Conservation (phyloP, 2,888 invertebrate species). For the Acanthosepion esculentum region DNA sequence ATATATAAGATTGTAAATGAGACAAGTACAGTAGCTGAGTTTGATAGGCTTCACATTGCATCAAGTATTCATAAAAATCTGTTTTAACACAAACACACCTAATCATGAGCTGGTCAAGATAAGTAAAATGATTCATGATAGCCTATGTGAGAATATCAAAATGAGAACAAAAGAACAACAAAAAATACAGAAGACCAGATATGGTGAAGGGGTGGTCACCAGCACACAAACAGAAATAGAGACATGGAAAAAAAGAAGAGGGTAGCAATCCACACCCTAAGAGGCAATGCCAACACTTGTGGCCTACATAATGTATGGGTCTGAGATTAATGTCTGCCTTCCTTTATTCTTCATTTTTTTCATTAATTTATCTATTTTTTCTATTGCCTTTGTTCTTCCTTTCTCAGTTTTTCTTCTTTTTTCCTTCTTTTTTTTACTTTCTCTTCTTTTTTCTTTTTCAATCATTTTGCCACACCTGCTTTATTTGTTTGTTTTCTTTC, state of each 20-base stretch:
- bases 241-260: neutral
- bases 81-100: neutral
- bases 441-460: neutral
- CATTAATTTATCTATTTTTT: neutral
- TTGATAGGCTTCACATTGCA: neutral
- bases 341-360: neutral
- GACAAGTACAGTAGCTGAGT: neutral
- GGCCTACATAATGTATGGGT: neutral
- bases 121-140: constrained; percentile 20
- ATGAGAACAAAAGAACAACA: too few species aligned
- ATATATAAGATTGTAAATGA: neutral
- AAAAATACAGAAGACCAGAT: neutral
- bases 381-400: neutral
- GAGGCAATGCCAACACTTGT: constrained; percentile 1
- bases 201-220: neutral
- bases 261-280: neutral
- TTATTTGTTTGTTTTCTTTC: neutral
- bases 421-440: neutral
- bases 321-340: neutral
- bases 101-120: neutral
- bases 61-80: neutral
- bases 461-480: neutral
- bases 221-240: neutral
- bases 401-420: neutral
- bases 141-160: neutral